These are phyloP conservation scores for Colaptes auratus DNA, from an alignment of 2,113 vertebrate genomes.

Conservation along the genomic window DNA sequence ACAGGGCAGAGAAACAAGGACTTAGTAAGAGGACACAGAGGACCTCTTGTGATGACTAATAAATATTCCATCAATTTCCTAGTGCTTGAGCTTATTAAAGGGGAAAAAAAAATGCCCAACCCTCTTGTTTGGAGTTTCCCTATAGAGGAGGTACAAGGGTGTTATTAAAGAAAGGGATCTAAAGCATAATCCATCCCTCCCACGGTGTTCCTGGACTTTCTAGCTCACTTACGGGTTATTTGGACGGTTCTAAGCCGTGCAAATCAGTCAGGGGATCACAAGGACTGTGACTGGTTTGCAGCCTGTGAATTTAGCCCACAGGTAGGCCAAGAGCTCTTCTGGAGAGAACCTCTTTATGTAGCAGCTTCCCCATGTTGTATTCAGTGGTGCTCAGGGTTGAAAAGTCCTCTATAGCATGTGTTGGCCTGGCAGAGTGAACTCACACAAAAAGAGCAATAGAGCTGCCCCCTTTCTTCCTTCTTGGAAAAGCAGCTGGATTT, in stretches of 20 bases:
- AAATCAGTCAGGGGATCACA: neutral
- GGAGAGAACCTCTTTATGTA: rapidly evolving
- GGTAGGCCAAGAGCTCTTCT: neutral
- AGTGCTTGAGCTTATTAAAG: neutral
- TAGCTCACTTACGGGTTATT: neutral
- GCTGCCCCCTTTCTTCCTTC: neutral
- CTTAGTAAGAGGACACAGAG: neutral
- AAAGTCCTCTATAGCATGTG: neutral
- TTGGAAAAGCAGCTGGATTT: neutral
- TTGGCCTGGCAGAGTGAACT: neutral
- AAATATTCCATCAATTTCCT: neutral
- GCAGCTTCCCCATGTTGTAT: neutral
- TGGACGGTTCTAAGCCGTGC: neutral
- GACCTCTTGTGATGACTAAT: neutral
- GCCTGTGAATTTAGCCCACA: neutral
- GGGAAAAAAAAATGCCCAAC: rapidly evolving
- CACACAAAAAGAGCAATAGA: neutral
- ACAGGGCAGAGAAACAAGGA: neutral
- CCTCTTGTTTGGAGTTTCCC: neutral
- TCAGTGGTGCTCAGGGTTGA: neutral
- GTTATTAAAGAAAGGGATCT: neutral
- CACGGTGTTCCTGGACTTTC: neutral
- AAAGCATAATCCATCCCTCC: neutral
- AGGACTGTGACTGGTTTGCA: neutral
- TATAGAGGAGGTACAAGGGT: rapidly evolving